Base-by-base conservation (phyloP, 1,140 invertebrate species). In the Copidosoma floridanum region DNA sequence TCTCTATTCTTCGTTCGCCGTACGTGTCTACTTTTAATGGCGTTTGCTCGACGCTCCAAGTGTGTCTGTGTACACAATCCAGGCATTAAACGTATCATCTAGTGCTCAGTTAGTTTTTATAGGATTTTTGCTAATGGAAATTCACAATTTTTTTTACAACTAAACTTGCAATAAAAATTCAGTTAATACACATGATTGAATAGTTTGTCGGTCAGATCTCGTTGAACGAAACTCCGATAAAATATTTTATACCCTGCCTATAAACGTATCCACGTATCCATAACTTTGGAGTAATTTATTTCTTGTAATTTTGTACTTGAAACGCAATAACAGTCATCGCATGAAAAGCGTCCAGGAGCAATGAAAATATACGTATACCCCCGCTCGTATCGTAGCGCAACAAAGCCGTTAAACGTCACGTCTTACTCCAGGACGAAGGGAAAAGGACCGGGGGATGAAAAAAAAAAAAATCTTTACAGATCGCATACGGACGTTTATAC, bases 21-120 rank as follows among this genome's bases (percentile, higher is more conserved):
- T 21, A 24, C 27, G 20, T n/a, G 43, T 16, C 63, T 66, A 71
- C 66, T 73, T 76, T 74, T 74, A 74, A 74, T 72, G 61, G 57
- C 69, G 69, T 72, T 76, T 74, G 67, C 66, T 63, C 57, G 66
- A n/a, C n/a, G n/a, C n/a, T n/a, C n/a, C n/a, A n/a, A n/a, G n/a
- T n/a, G n/a, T n/a, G n/a, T n/a, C n/a, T n/a, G n/a, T n/a, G n/a
- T n/a, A n/a, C n/a, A n/a, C n/a, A n/a, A n/a, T n/a, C n/a, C n/a
- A n/a, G n/a, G n/a, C n/a, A n/a, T n/a, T n/a, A n/a, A n/a, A n/a
- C n/a, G n/a, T n/a, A n/a, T n/a, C n/a, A n/a, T n/a, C n/a, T n/a
- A n/a, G n/a, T n/a, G n/a, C n/a, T n/a, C n/a, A n/a, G n/a, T n/a
- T n/a, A n/a, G n/a, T n/a, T n/a, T n/a, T n/a, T n/a, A n/a, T n/a